These are phyloP conservation scores for cat (Felis catus) DNA, from an alignment of 2,113 vertebrate genomes.

Conservation along the genomic window F.catus_Fca126_mat1.0 CM031414.1:91782001-91782500, in stretches of 20 bases:
- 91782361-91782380: not conserved
- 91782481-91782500: not conserved
- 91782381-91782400: not conserved
- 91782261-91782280: not conserved
- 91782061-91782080: not conserved
- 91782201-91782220: not conserved
- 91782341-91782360: not conserved
- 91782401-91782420: not conserved
- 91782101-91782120: not conserved
- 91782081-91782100: not conserved
- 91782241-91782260: not conserved
- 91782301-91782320: not conserved
- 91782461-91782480: not conserved
- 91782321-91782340: not conserved
- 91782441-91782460: not conserved
- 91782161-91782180: not conserved
- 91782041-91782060: not conserved
- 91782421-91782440: not conserved
- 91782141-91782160: not conserved
- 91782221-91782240: not conserved
- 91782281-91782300: not conserved
- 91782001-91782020: not conserved
- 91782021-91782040: not conserved
- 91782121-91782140: not conserved
- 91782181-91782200: not conserved